Evolutionary conservation across 1,140 invertebrate genomes (phyloP), one percentile per base, ranked within the genome.

Genomic region (Daktulosphaira vitifoliae): DNA sequence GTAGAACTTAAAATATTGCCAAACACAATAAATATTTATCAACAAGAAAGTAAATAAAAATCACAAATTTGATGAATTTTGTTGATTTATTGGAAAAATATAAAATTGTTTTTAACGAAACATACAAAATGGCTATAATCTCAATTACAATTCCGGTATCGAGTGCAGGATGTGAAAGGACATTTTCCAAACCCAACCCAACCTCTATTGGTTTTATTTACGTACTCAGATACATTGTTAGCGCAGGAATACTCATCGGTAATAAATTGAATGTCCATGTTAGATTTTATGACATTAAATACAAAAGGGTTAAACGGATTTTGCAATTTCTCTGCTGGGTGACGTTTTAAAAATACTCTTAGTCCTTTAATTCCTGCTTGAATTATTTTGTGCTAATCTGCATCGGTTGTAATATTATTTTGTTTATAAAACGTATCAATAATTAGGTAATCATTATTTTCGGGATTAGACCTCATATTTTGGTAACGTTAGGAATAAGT

Each of bases 201-300:
- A 2, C 46, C 71, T 51, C 33, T 37, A 48, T 72, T 67, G 22
- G 62, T 37, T 68, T 73, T 72, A 44, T 29, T 70, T 9, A 71
- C 65, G 44, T 71, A 71, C 67, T 71, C 70, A 1, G 71, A 59
- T 8, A 72, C 69, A 53, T 72, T 72, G 8, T 52, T 51, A 18
- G 68, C 68, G 23, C 39, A 65, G 29, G 66, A 56, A 52, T 72
- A 72, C 16, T 46, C 52, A 46, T 73, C 70, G 16, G 67, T 64
- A 26, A 71, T 52, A 62, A 71, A 69, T 65, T 73, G 70, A 42
- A 72, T 44, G 52, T 71, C 71, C 50, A 72, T 72, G 67, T 71
- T 72, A 5, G 70, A 44, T 62, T 69, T 46, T 7, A 65, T 65
- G 13, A 71, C 29, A 42, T 69, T 18, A 18, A 71, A 39, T 59